A percentile compares a stretch with the other conserved stretches of the same genome.
These are phyloP conservation scores for Hylia prasina DNA, from an alignment of 2,113 vertebrate species.

Conservation along the genomic window DNA sequence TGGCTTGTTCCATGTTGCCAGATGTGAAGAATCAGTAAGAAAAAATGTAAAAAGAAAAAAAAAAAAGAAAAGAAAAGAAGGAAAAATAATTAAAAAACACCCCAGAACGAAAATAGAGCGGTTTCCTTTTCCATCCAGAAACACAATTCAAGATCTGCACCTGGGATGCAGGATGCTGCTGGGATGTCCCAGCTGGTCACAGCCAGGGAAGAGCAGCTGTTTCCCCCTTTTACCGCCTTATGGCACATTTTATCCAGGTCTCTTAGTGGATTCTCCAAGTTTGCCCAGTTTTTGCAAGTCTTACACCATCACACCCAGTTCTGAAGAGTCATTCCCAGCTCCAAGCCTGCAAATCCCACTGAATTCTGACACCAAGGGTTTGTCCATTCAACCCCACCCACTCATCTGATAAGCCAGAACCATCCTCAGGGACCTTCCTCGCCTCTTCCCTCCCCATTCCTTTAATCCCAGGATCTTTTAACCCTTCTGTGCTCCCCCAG, in stretches of 20 bases:
- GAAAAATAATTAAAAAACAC: too few relatives aligned
- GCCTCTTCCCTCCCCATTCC: not conserved
- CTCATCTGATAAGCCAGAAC: not conserved
- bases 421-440: not conserved
- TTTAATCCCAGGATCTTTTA: not conserved
- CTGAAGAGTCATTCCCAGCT: not conserved
- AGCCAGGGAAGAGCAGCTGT: not conserved
- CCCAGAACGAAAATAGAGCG: fast-evolving
- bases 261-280: fast-evolving
- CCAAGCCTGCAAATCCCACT: not conserved
- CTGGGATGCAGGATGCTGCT: not conserved
- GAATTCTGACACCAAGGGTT: not conserved
- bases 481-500: not conserved
- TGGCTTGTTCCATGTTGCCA: fast-evolving
- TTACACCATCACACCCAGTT: fast-evolving
- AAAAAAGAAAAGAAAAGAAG: not conserved
- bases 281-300: not conserved
- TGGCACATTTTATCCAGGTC: fast-evolving
- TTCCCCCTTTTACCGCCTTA: not conserved
- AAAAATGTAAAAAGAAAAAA: fast-evolving
- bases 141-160: fast-evolving
- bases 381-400: fast-evolving
- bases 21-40: not conserved
- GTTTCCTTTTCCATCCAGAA: not conserved
- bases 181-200: not conserved